Evolutionary conservation across 2,113 vertebrate genomes (phyloP), one percentile per base, ranked within the genome.

Genomic region (Sinocyclocheilus grahami): DNA sequence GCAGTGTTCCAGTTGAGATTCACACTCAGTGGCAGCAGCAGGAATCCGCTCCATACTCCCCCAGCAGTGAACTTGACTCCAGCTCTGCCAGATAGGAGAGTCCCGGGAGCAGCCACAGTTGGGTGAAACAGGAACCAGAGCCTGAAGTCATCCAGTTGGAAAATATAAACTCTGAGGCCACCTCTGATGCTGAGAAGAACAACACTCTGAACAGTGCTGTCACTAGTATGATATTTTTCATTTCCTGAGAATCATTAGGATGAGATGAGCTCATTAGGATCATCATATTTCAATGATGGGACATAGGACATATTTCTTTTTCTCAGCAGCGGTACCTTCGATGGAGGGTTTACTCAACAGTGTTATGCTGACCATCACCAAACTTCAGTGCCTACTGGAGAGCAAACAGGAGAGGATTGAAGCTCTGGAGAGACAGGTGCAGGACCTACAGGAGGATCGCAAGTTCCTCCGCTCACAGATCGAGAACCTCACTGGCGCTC

Each of bases 371-470:
- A 94, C 92, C 90, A 94, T 95, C 90, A 95, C 93, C 71, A 94
- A 93, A 86, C 91, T 95, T 39, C 93, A 94, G 91, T 94, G 94
- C 86, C 90, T 93, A 89, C 90, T 95, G 88, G 93, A 95, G 90
- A 92, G 91, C 89, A 94, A 94, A 69, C 92, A 94, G 91, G 92
- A 95, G 90, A 92, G 91, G 85, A 94, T 94, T 39, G 58, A 76
- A 0, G 91, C 92, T 0, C 92, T 95, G 87, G 94, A 95, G 89
- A 84, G 90, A 3, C 94, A 94, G 90, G 93, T 94, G 86, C 94
- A 95, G 33, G 94, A 95, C 89, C 92, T 95, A 85, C 93, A 93
- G 91, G 94, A 95, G 86, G 94, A 95, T 90, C 92, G 93, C 88
- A 94, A 86, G 46, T 48, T 48, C 46, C 46, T 48, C 46, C 46